Base-by-base conservation (phyloP, 2,797 vertebrate genomes). In the Rhyacichthys aspro region DNA sequence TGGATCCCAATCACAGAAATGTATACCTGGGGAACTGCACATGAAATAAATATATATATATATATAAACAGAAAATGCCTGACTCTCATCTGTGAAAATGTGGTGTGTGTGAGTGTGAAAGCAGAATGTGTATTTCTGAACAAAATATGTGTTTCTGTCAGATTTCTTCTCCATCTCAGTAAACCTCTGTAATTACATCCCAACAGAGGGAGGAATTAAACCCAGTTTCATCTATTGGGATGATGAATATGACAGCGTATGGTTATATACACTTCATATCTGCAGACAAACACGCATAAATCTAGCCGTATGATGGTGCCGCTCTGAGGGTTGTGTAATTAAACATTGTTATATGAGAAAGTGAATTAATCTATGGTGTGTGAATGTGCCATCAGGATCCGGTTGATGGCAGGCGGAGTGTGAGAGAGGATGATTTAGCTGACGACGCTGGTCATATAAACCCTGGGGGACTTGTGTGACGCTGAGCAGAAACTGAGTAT, bases 281-380 rank as follows among this genome's bases (percentile, higher is more conserved):
- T 86, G 82, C 84, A 87, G 88, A 87, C 84, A 87, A 89, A 89
- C 86, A 87, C 68, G 73, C 76, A 89, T 87, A 88, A 88, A 88
- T 88, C 81, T 83, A 66, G 41, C 74, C 70, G 78, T 69, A 78
- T 84, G 86, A 88, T 86, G 79, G 85, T 39, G 78, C 81, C 75
- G 80, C 83, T 86, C 85, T 83, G 85, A 90, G 86, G 83, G 83
- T 86, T 86, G 82, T 86, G 85, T 88, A 90, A 90, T 90, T 89
- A 89, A 89, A 88, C 86, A 86, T 86, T 89, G 86, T 89, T 87
- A 89, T 87, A 84, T 82, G 86, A 86, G 81, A 85, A 82, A 88
- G 81, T 86, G 84, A 85, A 89, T 89, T 79, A 87, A 87, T 89
- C 83, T 78, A 78, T 81, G 83, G 86, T 86, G 81, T 85, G 85